A percentile compares a stretch with the other conserved stretches of the same genome.
These are phyloP conservation scores for Drepana falcataria DNA, from an alignment of 2,888 invertebrate genomes.

Conservation along the genomic window DNA sequence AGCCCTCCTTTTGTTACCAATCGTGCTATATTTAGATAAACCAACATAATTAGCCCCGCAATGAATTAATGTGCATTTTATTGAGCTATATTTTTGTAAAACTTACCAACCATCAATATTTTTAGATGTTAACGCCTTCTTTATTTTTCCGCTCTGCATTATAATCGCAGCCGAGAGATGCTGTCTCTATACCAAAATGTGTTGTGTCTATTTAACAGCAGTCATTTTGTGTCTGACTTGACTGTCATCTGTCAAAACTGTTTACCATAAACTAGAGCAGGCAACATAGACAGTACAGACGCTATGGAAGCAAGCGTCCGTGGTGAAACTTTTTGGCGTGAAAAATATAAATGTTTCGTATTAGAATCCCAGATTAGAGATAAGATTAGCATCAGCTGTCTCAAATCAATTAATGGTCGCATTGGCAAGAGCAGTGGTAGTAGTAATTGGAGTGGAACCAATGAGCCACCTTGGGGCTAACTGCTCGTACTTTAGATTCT, in stretches of 20 bases:
- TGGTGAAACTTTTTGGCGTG: too few relatives aligned
- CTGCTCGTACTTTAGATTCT: constrained; percentile 14
- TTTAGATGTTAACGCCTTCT: too few relatives aligned
- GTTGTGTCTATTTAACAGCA: too few relatives aligned
- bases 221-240: too few relatives aligned
- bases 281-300: too few relatives aligned
- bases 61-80: constrained; percentile 16
- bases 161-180: too few relatives aligned
- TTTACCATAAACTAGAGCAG: too few relatives aligned
- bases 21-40: constrained; percentile 53
- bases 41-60: constrained; percentile 60
- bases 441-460: constrained; percentile 45
- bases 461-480: constrained; percentile 26
- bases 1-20: constrained; percentile 56
- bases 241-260: too few relatives aligned
- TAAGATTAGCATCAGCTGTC: background rate
- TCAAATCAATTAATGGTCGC: constrained; percentile 3
- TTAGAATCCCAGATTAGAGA: background rate
- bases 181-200: too few relatives aligned
- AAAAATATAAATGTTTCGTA: too few relatives aligned
- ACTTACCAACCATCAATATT: constrained; percentile 3
- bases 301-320: too few relatives aligned
- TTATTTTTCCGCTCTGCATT: too few relatives aligned
- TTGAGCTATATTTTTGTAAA: background rate
- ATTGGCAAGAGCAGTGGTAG: constrained; percentile 38